Base-by-base conservation (phyloP, 2,888 invertebrate species). In the Tiliacea aurago region DNA sequence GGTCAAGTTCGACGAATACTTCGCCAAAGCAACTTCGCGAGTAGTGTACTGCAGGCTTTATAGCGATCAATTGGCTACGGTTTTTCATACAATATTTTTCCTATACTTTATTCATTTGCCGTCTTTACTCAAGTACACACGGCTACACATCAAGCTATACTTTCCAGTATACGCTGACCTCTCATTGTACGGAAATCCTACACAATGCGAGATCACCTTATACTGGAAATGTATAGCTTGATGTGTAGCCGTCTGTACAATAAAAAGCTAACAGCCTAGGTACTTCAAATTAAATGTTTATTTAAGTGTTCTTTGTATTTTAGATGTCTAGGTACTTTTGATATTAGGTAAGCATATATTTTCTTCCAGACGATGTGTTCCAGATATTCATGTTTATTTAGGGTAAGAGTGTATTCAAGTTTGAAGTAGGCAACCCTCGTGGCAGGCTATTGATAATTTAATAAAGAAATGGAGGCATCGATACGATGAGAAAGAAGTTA, bases 251-350 rank as follows among this genome's bases (percentile, higher is more conserved):
- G n/a, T n/a, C n/a, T n/a, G n/a, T n/a, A 43, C 20, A 53, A 37
- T 45, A 62, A 59, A 61, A 59, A 49, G 33, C 41, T 47, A 43
- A 58, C 41, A 74, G 28, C 20, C 13, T 28, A n/a, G 28, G 9
- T 11, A 28, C 37, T 56, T 47, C 47, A 73, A 73, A 9, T 73
- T 56, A 41, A 15, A 74, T 74, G 58, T n/a, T n/a, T 72, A 28
- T 28, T 2, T 28, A 28, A 28, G 28, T 1, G 28, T 73, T 41
- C n/a, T 47, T 49, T 73, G 58, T 15, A 28, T 72, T 53, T 49
- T 15, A 49, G 56, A 58, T 20, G 37, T 53, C 51, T 37, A 43
- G 15, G 33, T 37, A 15, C 37, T 73, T 71, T 73, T 18, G 37
- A 28, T 61, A 18, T 70, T 55, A 45, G 37, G 13, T 15, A 11